Evolutionary conservation across 1,140 invertebrate species (phyloP), one percentile per base, ranked within the genome.

Genomic region (Glomeris maerens): DNA sequence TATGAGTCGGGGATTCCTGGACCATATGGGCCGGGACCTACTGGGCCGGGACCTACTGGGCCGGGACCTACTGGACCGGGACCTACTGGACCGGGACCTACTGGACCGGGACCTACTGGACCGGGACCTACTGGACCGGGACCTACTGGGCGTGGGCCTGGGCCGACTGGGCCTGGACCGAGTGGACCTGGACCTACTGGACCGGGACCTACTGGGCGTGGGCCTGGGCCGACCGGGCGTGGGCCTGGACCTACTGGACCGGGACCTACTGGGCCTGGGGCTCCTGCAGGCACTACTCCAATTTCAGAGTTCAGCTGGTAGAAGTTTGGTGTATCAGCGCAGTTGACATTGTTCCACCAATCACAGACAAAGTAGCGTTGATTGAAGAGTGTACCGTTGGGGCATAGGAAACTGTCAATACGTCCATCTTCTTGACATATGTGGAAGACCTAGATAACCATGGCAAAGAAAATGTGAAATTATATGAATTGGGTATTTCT

Each of bases 331-430:
- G 79, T 75, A 36, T 71, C 66, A 17, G 74, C 68, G 59, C 82
- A 84, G 57, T 66, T 55, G 2, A 80, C 83, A 70, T 88, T 88
- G 60, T 81, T 81, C 48, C 48, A 49, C 48, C 48, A 49, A 47
- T 49, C 48, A 47, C 48, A 49, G 25, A 49, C 48, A 17, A 49
- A 49, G 13, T 60, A 60, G 27, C 72, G 68, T 66, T 84, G 81
- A 68, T 87, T 88, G 69, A 89, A 90, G 41, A 87, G 79, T 0
- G 85, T 90, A n/a, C 84, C 84, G 60, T 85, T 81, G n/a, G 83
- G 83, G 59, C 86, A 90, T 0, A 89, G 70, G 70, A 90, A 90
- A 42, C 82, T 85, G 67, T 79, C 86, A 58, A 78, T 77, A 41
- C 80, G 74, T 49, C 83, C 84, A 23, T 75, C 77, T 2, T 82